phyloP scores from a whole-genome alignment of 2,888 invertebrate species.

The Synanthedon tipuliformis region DNA sequence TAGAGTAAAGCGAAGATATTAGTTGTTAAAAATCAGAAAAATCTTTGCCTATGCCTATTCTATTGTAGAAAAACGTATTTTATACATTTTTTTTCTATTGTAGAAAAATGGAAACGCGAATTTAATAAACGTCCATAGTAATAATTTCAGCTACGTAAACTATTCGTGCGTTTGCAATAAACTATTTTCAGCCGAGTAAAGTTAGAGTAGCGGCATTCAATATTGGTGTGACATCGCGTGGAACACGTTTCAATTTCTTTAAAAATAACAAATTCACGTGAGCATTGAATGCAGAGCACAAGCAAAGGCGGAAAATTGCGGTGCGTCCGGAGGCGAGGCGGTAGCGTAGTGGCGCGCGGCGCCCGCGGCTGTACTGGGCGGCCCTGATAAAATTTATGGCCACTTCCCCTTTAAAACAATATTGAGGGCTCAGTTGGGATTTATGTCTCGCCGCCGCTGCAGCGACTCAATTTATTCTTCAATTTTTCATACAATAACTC shows the following conservation, averaged over 20 bases:
- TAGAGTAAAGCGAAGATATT: too few relatives aligned
- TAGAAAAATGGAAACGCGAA: too few relatives aligned
- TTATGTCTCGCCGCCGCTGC: slow-evolving; percentile 70
- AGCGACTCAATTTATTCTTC: slow-evolving; percentile 72
- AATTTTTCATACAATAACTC: slow-evolving; percentile 72
- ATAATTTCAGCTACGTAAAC: too few relatives aligned
- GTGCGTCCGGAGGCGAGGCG: slow-evolving; percentile 23
- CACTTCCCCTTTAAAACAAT: slow-evolving; percentile 72
- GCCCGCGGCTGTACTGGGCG: slow-evolving; percentile 41
- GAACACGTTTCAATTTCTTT: slow-evolving; percentile 38
- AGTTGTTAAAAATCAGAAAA: too few relatives aligned
- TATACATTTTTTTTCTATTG: too few relatives aligned
- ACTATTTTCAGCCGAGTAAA: background rate
- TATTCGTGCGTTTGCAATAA: too few relatives aligned
- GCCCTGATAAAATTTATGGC: slow-evolving; percentile 71
- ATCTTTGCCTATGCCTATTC: too few relatives aligned
- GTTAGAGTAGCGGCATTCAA: background rate
- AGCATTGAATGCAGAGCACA: slow-evolving; percentile 52
- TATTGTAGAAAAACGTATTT: too few relatives aligned
- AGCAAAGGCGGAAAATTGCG: slow-evolving; percentile 59
- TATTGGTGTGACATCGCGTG: slow-evolving; percentile 11
- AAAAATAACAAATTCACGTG: slow-evolving; percentile 45
- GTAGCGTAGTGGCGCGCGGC: slow-evolving; percentile 13
- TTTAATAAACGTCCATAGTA: too few relatives aligned
- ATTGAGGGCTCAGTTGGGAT: slow-evolving; percentile 72